Evolutionary conservation across 2,888 invertebrate species (phyloP), one percentile per base, ranked within the genome.

Genomic region (Thymelicus lineola): DNA sequence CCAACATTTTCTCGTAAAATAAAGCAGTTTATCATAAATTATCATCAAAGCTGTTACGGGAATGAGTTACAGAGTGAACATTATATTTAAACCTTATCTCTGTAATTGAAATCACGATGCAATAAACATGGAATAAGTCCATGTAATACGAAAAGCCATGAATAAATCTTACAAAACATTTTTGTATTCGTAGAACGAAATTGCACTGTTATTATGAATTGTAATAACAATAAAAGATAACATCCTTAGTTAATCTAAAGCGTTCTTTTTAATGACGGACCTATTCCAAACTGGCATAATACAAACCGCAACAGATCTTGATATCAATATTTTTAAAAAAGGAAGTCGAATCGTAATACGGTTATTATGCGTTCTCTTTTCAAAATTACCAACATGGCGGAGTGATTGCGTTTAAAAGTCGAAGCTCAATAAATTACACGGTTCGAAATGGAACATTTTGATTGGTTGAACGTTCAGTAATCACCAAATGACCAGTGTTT

Each of bases 321-420:
- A 50, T 50, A 63, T 50, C 12, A 36, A 48, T 5, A 57, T 15
- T 57, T 79, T 79, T 72, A 76, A 83, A 87, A 86, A 85, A 82
- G 80, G 80, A 84, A 85, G 80, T 74, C 62, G 77, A 84, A 80
- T 74, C 62, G 77, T 78, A 84, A 83, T 85, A 82, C 84, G 76
- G 36, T 53, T 53, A 35, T 53, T 53, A 64, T 38, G 45, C 57
- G 66, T 79, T 79, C 81, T 82, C 79, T 83, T 86, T 86, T 86
- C 81, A 83, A 88, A 89, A 90, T 89, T 87, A 85, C 85, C 85
- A 89, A 89, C 82, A 90, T 90, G 90, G 89, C 87, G 84, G 82
- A 71, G 78, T 78, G 85, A 85, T 87, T 85, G 82, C 80, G 80
- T 85, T 89, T 88, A 83, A 86, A 89, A 90, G 88, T 89, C 85